Evolutionary conservation across 1,140 invertebrate species (phyloP), one percentile per base, ranked within the genome.

Genomic region (Heliconius melpomene): DNA sequence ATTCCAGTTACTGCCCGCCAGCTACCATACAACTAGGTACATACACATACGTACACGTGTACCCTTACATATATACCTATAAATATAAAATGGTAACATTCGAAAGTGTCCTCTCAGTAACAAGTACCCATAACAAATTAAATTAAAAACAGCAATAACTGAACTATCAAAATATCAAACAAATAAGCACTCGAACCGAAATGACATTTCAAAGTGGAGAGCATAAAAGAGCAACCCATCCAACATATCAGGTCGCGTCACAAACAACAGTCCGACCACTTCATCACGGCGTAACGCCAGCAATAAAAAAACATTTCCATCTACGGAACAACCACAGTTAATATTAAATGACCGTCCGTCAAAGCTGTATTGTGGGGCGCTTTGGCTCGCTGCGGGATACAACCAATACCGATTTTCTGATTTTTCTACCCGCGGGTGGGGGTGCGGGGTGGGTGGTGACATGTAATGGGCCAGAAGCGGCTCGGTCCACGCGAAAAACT

Each of bases 271-370:
- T 54, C 84, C 84, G 87, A 88, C 91, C 91, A 93, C 93, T 93
- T 94, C 91, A 93, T 94, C 93, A 93, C 91, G 81, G 87, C 89
- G 91, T 91, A 89, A 91, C 90, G 85, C 86, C 80, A 83, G 82
- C 88, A 90, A 92, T 92, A 93, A 93, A 94, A 94, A 93, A 94
- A 94, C 90, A 93, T 93, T 94, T 91, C 90, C 93, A 94, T 94
- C 90, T 92, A 91, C 90, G 90, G 92, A 90, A 91, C 91, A 94
- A 94, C 93, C 93, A 89, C 93, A 93, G 93, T 93, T 94, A 94
- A 94, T 94, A 94, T 93, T 94, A 94, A 93, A 94, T 93, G 92
- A 94, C 89, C 91, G 92, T 92, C 87, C 88, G 90, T 94, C 93
- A 94, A 94, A 93, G 93, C 90, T 89, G 89, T 92, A 92, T 94